A percentile compares a stretch with the other conserved stretches of the same genome.
Evolutionary conservation across 2,113 vertebrate genomes (phyloP).

Genomic region (Bambusicola thoracicus): DNA sequence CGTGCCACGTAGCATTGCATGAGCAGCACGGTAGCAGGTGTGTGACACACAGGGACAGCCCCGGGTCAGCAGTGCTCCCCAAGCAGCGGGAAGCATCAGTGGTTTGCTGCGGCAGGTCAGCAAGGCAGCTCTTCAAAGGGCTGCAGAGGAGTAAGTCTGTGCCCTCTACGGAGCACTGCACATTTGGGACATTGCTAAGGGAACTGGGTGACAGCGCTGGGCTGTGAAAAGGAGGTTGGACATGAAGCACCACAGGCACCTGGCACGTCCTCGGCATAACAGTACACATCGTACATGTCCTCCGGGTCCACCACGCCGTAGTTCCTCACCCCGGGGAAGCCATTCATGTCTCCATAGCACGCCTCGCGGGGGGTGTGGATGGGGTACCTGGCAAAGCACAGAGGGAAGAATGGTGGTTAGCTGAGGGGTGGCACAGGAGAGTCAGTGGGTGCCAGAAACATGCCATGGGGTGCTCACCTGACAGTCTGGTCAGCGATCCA

Average conservation of each 20-base stretch:
- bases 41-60: neutral
- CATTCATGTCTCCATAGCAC: slow-evolving; percentile 94
- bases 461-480: slow-evolving; percentile 73
- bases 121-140: accelerated
- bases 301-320: slow-evolving; percentile 86
- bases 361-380: slow-evolving; percentile 91
- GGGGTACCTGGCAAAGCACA: slow-evolving; percentile 82
- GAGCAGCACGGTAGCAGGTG: neutral
- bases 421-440: no score
- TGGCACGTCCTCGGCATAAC: slow-evolving; percentile 88
- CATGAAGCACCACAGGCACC: slow-evolving; percentile 72
- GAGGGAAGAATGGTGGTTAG: accelerated
- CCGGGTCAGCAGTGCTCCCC: neutral
- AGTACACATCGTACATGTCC: slow-evolving; percentile 93
- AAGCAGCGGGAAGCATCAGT: neutral
- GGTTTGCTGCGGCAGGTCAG: neutral
- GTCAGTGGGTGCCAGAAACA: accelerated
- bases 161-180: accelerated
- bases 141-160: accelerated
- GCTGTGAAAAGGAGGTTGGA: neutral
- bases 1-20: neutral
- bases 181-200: accelerated
- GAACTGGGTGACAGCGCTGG: accelerated
- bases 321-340: slow-evolving; percentile 88
- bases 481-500: slow-evolving; percentile 94